phyloP scores from a whole-genome alignment of 2,888 invertebrate genomes.

The Epinotia brunnichana region DNA sequence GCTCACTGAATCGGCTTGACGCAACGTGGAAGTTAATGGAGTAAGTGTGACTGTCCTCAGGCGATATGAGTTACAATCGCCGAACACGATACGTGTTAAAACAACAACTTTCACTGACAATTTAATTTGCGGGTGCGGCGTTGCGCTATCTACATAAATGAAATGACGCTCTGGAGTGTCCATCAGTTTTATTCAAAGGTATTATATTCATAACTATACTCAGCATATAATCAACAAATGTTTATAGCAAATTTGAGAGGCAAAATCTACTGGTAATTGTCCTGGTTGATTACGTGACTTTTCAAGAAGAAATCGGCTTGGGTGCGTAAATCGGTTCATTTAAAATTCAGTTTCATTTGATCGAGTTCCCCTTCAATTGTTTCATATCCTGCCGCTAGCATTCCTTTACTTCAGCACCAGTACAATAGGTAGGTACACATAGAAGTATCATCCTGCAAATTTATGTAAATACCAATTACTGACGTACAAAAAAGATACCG shows the following conservation, averaged over 20 bases:
- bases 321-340: background rate
- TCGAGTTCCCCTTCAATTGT: background rate
- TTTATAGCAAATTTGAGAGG: background rate
- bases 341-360: background rate
- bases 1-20: slow-evolving; percentile 27
- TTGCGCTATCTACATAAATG: slow-evolving; percentile 16
- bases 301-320: background rate
- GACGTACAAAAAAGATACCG: too few relatives aligned
- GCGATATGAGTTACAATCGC: slow-evolving; percentile 60
- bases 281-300: background rate
- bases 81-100: slow-evolving; percentile 59
- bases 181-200: slow-evolving; percentile 10
- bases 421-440: too few relatives aligned
- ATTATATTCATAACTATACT: background rate
- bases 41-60: slow-evolving; percentile 64
- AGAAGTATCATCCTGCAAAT: too few relatives aligned
- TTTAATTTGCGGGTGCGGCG: slow-evolving; percentile 53
- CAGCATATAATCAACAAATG: background rate
- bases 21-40: slow-evolving; percentile 48
- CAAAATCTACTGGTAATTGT: background rate
- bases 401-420: too few relatives aligned
- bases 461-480: too few relatives aligned
- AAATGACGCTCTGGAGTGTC: slow-evolving; percentile 12
- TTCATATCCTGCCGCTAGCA: too few relatives aligned
- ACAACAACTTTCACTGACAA: slow-evolving; percentile 58